Conservation (phyloP, 2,113 vertebrate species). For the Chamaetylas fuelleborni region DNA sequence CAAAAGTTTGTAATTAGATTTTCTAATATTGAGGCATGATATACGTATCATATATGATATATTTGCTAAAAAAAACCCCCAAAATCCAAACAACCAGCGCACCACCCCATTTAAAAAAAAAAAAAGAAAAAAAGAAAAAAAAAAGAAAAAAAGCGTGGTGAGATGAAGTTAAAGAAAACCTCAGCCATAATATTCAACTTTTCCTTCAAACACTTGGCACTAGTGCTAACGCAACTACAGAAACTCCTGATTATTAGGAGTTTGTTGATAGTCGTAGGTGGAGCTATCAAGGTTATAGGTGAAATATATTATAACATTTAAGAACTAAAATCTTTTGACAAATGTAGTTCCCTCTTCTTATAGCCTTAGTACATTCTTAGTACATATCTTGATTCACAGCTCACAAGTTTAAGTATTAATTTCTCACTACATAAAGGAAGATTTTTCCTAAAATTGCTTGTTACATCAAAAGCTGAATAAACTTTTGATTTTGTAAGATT, state of each 20-base stretch:
- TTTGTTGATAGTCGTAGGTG: background rate
- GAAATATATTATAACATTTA: background rate
- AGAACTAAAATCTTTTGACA: background rate
- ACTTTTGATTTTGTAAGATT: background rate
- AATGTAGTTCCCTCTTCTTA: background rate
- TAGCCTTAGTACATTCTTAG: background rate
- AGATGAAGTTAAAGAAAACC: background rate
- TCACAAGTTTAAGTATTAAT: background rate
- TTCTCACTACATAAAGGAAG: background rate
- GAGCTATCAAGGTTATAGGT: background rate
- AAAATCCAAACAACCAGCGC: background rate
- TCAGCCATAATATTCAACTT: background rate
- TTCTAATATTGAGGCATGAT: background rate
- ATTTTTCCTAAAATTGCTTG: background rate
- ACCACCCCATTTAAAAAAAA: background rate
- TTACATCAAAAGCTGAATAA: background rate
- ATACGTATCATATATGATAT: background rate
- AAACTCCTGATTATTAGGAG: background rate
- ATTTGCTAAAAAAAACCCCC: background rate
- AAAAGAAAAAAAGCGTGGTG: background rate
- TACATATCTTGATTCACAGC: background rate
- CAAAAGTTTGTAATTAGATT: background rate
- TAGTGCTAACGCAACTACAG: background rate
- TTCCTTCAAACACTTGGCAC: background rate
- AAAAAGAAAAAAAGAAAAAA: no score